Conservation (phyloP, 35 echinoderm and acorn worm species). For the Acanthaster planci region DNA sequence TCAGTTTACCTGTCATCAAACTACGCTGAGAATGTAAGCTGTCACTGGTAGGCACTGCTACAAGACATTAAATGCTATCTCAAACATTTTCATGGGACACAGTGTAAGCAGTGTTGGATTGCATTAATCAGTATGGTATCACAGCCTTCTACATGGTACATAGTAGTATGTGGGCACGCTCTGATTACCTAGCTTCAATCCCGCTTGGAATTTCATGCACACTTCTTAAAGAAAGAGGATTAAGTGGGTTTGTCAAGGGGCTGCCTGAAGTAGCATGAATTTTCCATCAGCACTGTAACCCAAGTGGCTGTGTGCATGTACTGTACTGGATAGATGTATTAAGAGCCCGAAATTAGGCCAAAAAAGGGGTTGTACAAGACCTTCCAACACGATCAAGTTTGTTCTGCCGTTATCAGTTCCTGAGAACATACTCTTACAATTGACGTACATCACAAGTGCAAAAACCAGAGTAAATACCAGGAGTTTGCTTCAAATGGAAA, state of each 20-base stretch:
- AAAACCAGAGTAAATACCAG: too few relatives aligned
- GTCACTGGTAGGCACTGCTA: not conserved
- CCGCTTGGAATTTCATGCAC: constrained; percentile 9
- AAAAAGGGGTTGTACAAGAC: too few relatives aligned
- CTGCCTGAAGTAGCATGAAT: not conserved
- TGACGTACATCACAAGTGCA: too few relatives aligned
- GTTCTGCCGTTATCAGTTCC: too few relatives aligned
- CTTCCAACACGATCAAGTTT: too few relatives aligned
- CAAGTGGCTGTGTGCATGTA: not conserved
- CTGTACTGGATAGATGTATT: too few relatives aligned
- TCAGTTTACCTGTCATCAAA: constrained; percentile 18
- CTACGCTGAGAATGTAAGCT: not conserved
- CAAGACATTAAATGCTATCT: constrained; percentile 7
- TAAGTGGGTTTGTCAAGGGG: not conserved
- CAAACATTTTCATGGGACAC: not conserved
- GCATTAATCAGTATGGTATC: too few relatives aligned
- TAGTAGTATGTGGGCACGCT: not conserved
- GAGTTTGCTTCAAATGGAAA: too few relatives aligned
- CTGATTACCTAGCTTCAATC: constrained; percentile 4
- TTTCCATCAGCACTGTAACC: constrained; percentile 5
- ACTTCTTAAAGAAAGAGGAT: not conserved
- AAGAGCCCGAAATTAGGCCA: too few relatives aligned
- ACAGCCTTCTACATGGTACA: too few relatives aligned
- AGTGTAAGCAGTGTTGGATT: too few relatives aligned
- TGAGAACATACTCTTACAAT: too few relatives aligned